A percentile compares a stretch with the other conserved stretches of the same genome.
These are phyloP conservation scores for Mohoua ochrocephala DNA, from an alignment of 2,113 vertebrate genomes.

Conservation along the genomic window DNA sequence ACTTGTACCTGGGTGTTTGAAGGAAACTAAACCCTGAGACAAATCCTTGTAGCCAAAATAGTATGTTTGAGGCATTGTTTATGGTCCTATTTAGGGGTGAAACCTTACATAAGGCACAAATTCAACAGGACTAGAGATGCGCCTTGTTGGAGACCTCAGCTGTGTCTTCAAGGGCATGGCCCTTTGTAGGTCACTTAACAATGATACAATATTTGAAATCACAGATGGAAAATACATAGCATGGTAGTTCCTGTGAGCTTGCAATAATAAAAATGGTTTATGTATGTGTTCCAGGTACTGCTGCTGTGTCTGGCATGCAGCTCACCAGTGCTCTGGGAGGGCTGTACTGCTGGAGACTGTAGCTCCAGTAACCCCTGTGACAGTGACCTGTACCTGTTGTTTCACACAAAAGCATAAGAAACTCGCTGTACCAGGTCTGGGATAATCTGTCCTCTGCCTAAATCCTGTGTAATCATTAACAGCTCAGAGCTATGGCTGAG, in stretches of 20 bases:
- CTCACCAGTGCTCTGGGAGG: background rate
- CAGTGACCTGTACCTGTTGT: background rate
- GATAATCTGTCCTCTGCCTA: background rate
- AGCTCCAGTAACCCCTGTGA: background rate
- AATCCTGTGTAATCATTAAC: background rate
- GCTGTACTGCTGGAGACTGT: background rate
- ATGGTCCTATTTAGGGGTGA: background rate
- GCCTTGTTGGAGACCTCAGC: background rate
- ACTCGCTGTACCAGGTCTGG: background rate
- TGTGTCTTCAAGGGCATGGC: background rate
- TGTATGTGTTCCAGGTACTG: background rate
- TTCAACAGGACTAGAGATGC: background rate
- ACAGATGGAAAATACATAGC: background rate
- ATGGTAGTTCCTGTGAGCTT: background rate
- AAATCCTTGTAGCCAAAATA: background rate
- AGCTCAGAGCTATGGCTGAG: background rate
- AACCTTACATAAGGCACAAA: background rate
- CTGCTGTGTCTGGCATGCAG: background rate
- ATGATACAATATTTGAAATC: background rate
- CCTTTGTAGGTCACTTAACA: background rate
- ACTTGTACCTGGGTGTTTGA: background rate
- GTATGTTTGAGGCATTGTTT: background rate
- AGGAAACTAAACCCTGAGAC: background rate
- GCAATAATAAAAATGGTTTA: background rate
- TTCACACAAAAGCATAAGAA: background rate